phyloP scores from a whole-genome alignment of 2,888 invertebrate genomes.

The Brenthis daphne region DNA sequence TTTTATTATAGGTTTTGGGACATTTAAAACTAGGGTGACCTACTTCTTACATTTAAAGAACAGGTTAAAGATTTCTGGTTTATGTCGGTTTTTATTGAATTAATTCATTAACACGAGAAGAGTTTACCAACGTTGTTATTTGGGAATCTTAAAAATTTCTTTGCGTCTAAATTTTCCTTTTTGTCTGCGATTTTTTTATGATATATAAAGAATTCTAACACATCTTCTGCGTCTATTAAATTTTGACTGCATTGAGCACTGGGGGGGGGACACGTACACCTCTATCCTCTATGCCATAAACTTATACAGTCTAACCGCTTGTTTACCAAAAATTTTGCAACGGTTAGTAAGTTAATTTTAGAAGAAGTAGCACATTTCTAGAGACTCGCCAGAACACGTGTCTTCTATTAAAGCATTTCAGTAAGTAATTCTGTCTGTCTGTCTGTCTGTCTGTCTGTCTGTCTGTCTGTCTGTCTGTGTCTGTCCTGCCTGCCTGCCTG shows the following conservation, averaged over 20 bases:
- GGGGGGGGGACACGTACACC: constrained; percentile 26
- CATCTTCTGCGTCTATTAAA: constrained; percentile 1
- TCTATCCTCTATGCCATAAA: constrained; percentile 35
- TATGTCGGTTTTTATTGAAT: background rate
- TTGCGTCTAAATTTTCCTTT: constrained; percentile 1
- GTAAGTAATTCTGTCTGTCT: constrained; percentile 35
- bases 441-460: too few relatives aligned
- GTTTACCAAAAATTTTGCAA: constrained; percentile 32
- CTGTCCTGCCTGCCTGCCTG: too few relatives aligned
- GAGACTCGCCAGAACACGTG: background rate
- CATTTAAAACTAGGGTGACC: constrained; percentile 25
- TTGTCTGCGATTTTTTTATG: background rate
- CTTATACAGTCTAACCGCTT: constrained; percentile 34
- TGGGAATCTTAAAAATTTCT: too few relatives aligned
- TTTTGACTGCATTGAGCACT: constrained; percentile 12
- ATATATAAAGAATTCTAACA: constrained; percentile 13
- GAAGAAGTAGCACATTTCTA: constrained; percentile 33
- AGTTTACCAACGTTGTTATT: background rate
- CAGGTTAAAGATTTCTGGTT: background rate
- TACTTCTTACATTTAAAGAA: constrained; percentile 20
- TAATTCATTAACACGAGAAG: background rate
- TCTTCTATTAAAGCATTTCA: constrained; percentile 35
- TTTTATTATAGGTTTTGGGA: constrained; percentile 24
- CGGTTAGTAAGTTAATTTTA: constrained; percentile 37
- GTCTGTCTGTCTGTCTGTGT: too few relatives aligned